Percentiles rank a stretch among this genome's conserved stretches.
Evolutionary conservation across 2,888 invertebrate genomes (phyloP).

Genomic region (Drosophila macrospina): DNA sequence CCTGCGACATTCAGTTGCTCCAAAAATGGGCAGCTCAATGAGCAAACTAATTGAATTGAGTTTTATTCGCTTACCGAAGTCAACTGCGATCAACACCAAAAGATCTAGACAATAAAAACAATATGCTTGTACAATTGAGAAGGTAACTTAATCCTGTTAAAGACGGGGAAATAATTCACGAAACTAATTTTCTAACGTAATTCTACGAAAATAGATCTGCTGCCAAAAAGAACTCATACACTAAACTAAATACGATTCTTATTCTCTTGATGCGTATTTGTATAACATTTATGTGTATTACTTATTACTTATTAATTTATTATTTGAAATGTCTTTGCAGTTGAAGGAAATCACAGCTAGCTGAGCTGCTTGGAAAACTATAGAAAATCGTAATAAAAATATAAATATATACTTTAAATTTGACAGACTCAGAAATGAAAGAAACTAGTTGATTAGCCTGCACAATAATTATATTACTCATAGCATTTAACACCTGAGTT

Average conservation of each 20-base stretch:
- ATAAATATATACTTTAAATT: too few species aligned
- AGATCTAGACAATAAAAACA: neutral
- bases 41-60: conserved; percentile 65
- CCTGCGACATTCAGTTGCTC: conserved; percentile 54
- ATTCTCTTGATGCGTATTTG: conserved; percentile 1
- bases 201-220: neutral
- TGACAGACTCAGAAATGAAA: neutral
- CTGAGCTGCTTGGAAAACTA: neutral
- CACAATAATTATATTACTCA: neutral
- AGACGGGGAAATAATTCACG: neutral
- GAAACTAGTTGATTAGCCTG: neutral
- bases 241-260: conserved; percentile 4
- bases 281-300: neutral
- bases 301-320: neutral
- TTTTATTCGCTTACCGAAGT: conserved; percentile 58
- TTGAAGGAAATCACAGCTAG: conserved; percentile 4
- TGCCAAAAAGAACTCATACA: neutral
- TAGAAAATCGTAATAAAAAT: neutral
- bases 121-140: neutral
- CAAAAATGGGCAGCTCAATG: conserved; percentile 72
- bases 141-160: neutral
- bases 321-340: conserved; percentile 1
- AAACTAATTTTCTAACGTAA: conserved; percentile 5
- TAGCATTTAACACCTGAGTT: neutral
- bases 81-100: conserved; percentile 20